Evolutionary conservation across 2,888 invertebrate species (phyloP).

Genomic region (Myathropa florea): DNA sequence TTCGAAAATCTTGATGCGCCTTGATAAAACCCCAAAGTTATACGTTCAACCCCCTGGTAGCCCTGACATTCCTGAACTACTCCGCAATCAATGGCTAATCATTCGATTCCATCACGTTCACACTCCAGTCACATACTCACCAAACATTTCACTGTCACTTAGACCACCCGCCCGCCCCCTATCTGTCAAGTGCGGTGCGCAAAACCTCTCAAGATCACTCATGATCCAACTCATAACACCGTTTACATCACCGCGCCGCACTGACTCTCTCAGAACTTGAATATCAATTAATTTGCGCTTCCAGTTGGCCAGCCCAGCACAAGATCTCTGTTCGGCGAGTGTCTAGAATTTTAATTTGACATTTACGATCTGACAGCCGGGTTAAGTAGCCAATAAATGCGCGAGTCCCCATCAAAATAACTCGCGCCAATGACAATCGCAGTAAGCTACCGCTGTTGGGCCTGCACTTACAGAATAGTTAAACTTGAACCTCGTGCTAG

Average conservation of each 20-base stretch:
- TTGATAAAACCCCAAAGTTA: not conserved
- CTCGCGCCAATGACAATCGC: slow-evolving; percentile 20
- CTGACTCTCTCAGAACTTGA: not conserved
- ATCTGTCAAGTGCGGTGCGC: not conserved
- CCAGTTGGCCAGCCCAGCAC: not conserved
- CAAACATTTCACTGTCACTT: slow-evolving; percentile 21
- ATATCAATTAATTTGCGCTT: not conserved
- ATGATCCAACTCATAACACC: not conserved
- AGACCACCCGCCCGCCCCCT: not conserved
- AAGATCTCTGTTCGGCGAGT: not conserved
- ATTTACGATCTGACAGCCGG: slow-evolving; percentile 31
- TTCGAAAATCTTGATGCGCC: not conserved
- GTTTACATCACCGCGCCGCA: slow-evolving; percentile 6
- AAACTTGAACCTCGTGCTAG: slow-evolving; percentile 28
- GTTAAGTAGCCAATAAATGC: slow-evolving; percentile 31
- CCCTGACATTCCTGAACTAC: not conserved
- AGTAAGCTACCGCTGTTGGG: not conserved
- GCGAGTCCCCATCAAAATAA: slow-evolving; percentile 7
- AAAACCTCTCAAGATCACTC: not conserved
- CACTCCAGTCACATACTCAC: slow-evolving; percentile 10
- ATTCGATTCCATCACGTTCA: not conserved
- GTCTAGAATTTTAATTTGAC: slow-evolving; percentile 47
- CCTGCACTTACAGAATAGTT: slow-evolving; percentile 31
- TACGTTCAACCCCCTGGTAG: not conserved
- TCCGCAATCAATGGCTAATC: not conserved